Base-by-base conservation (phyloP, 2,113 vertebrate species). In the Empidonax alnorum region DNA sequence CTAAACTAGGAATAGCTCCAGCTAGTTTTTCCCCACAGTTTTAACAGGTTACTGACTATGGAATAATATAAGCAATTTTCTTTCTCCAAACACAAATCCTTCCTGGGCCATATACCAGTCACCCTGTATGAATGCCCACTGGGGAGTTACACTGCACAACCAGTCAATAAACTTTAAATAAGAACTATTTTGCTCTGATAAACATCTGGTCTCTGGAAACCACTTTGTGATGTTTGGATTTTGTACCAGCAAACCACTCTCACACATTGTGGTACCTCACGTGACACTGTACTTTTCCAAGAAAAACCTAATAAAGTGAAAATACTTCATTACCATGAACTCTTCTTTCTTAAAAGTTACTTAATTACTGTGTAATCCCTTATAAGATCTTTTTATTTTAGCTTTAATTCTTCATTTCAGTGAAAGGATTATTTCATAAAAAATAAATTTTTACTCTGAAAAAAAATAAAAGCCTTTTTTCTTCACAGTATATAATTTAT, bases 261-360 rank as follows among this genome's bases (percentile, higher is more conserved):
- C 80, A 65, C 78, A 89, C 79, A 52, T 87, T 77, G 81, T 66
- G 96, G 46, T 59, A 15, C 73, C 77, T 49, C 98, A 97, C 84
- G 96, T 24, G 90, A 68, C 65, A 37, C 63, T 44, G 39, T 52
- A 41, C 81, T 89, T 93, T 39, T 97, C 97, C 96, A 98, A 97
- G 96, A 96, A 98, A 97, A 98, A 97, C 93, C 91, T 93, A 91
- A 85, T 84, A 90, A 97, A 97, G 84, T 55, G 79, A 94, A 97
- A 97, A 97, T 77, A 76, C 87, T 96, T 95, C 83, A 96, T 92
- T 88, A 93, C 89, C 69, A 63, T 5, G 28, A 93, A 84, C 89
- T 87, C 87, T 94, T 65, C 63, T 72, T 95, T 87, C 83, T 97
- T 74, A 47, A 90, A 91, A 97, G 58, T 95, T 90, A 85, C 67